phyloP scores from a whole-genome alignment of 2,888 invertebrate genomes.

The Dicycla oo region DNA sequence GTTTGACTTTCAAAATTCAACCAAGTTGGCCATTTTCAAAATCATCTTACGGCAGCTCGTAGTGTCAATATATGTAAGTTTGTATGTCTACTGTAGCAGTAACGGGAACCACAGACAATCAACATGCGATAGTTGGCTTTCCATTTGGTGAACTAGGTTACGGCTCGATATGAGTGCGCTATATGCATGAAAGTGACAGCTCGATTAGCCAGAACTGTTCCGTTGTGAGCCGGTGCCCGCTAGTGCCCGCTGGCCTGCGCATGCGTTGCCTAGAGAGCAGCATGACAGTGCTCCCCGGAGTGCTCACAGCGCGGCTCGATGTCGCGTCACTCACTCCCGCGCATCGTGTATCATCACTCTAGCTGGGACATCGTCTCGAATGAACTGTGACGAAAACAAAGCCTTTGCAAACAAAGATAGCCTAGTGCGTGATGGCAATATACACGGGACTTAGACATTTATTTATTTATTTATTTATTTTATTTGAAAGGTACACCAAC shows the following conservation, averaged over 20 bases:
- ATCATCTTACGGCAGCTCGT: background rate
- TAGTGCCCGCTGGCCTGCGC: background rate
- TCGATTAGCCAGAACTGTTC: conserved; percentile 32
- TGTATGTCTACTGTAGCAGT: background rate
- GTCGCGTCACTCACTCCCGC: conserved; percentile 21
- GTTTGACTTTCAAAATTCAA: background rate
- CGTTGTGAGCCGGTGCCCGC: background rate
- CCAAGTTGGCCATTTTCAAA: background rate
- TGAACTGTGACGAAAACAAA: conserved; percentile 5
- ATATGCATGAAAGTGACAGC: conserved; percentile 34
- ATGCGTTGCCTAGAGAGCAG: background rate
- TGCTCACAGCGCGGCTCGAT: conserved; percentile 40
- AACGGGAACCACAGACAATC: background rate
- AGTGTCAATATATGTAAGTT: background rate
- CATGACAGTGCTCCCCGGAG: conserved; percentile 20
- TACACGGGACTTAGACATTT: no score
- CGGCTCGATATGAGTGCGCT: conserved; percentile 18
- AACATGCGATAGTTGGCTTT: no score
- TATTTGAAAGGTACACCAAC: no score
- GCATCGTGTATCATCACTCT: conserved; percentile 43
- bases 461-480: no score
- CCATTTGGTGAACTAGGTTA: conserved; percentile 8
- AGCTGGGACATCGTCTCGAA: conserved; percentile 2
- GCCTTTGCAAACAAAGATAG: background rate
- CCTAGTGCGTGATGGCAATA: no score